phyloP scores from a whole-genome alignment of 2,888 invertebrate species.

The Magallana nippona region DNA sequence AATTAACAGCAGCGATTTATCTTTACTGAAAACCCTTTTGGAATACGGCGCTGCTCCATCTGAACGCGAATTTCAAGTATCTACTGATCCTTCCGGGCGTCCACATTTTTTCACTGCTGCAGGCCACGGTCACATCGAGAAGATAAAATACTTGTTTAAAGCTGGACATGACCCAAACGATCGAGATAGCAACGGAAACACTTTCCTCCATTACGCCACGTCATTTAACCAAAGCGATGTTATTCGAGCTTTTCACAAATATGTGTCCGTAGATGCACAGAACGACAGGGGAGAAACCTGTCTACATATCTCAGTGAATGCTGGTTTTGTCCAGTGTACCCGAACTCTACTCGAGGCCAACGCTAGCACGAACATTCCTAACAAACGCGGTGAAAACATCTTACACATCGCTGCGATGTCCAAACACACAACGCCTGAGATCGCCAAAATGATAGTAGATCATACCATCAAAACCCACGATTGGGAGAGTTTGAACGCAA shows the following conservation, averaged over 20 bases:
- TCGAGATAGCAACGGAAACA: constrained; percentile 72
- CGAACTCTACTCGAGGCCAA: constrained; percentile 66
- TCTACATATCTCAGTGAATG: constrained; percentile 75
- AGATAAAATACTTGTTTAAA: constrained; percentile 68
- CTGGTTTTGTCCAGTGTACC: constrained; percentile 70
- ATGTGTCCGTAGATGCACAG: constrained; percentile 63
- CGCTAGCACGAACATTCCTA: constrained; percentile 72
- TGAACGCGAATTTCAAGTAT: constrained; percentile 36
- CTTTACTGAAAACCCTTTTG: constrained; percentile 63
- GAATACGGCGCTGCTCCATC: constrained; percentile 38
- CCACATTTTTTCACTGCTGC: constrained; percentile 61
- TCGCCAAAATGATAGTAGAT: constrained; percentile 69
- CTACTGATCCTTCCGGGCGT: constrained; percentile 55
- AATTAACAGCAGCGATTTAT: constrained; percentile 65
- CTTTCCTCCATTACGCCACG: constrained; percentile 76
- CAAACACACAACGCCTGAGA: constrained; percentile 60
- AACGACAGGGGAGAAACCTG: constrained; percentile 76
- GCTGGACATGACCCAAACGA: constrained; percentile 65
- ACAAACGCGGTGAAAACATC: constrained; percentile 71
- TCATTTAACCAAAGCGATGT: constrained; percentile 67
- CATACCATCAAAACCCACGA: constrained; percentile 76
- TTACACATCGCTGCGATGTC: constrained; percentile 74
- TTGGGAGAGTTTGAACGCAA: constrained; percentile 76
- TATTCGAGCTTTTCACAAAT: constrained; percentile 63
- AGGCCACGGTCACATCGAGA: constrained; percentile 64